phyloP scores from a whole-genome alignment of 1,140 invertebrate genomes.

The Nasonia longicornis region DNA sequence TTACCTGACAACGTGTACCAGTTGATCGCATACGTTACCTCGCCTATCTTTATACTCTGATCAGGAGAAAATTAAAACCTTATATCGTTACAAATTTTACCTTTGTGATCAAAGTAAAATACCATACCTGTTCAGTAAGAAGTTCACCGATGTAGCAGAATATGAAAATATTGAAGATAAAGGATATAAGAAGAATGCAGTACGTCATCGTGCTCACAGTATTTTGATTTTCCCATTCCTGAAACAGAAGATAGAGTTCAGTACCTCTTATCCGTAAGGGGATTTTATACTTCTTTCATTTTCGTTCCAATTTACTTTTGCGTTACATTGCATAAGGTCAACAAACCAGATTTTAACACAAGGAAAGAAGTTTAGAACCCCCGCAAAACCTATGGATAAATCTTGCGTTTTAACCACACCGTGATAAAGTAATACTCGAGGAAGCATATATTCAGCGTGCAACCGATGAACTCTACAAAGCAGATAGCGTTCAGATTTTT shows the following conservation, averaged over 20 bases:
- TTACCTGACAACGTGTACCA: slow-evolving; percentile 53
- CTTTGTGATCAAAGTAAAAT: background rate
- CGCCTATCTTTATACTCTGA: slow-evolving; percentile 49
- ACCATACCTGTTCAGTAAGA: slow-evolving; percentile 53
- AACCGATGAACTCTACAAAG: slow-evolving; percentile 59
- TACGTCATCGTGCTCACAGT: slow-evolving; percentile 49
- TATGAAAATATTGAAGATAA: slow-evolving; percentile 56
- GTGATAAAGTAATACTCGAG: slow-evolving; percentile 60
- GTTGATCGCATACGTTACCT: slow-evolving; percentile 48
- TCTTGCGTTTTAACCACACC: slow-evolving; percentile 46
- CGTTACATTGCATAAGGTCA: too few species aligned
- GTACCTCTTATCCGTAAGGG: background rate
- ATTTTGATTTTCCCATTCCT: slow-evolving; percentile 53
- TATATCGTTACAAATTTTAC: background rate
- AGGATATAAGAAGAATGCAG: slow-evolving; percentile 51
- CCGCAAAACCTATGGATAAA: background rate
- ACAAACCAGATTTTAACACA: too few species aligned
- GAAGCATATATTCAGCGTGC: slow-evolving; percentile 61
- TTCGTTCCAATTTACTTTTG: too few species aligned
- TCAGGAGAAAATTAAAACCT: background rate
- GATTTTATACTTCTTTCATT: too few species aligned
- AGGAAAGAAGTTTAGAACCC: too few species aligned
- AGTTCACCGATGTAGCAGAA: slow-evolving; percentile 57
- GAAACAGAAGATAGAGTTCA: slow-evolving; percentile 21
- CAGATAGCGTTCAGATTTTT: slow-evolving; percentile 57